Base-by-base conservation (phyloP, 2,888 invertebrate genomes). In the Lissocephala sabroskyi region DNA sequence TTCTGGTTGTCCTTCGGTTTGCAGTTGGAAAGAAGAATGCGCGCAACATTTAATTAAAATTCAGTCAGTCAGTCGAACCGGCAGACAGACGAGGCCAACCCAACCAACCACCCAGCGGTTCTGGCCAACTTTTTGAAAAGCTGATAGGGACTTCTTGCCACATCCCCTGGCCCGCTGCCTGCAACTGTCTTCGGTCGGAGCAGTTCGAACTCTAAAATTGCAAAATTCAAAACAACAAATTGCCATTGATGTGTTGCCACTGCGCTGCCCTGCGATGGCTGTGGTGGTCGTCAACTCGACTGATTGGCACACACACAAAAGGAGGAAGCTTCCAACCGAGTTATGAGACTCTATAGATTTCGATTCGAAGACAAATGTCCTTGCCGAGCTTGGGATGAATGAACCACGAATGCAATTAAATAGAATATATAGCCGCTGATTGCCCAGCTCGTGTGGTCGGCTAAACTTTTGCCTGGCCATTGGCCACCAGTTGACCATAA, bases 211-310 rank as follows among this genome's bases (percentile, higher is more conserved):
- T 66, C 53, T 53, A 57, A 74, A 74, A 74, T 70, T 63, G 68
- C 64, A 57, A 64, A 68, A 74, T 68, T 66, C 71, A 74, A 74
- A 68, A 70, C 74, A 68, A 68, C 75, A 68, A 68, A 68, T 68
- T 68, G 75, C 45, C 13, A 6, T 28, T 35, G 36, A 44, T 45
- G 45, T 5, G 35, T 41, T 1, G 5, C 14, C 9, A n/a, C 17
- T 36, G 16, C 36, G 28, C 16, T 49, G 16, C 35, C 29, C 6
- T 29, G 29, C 41, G 62, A 51, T 58, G 28, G 52, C 52, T 68
- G 75, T 55, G 67, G 68, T 55, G 71, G 68, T 68, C 75, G 53
- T 74, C 65, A 65, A 65, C 64, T 64, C 59, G 57, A 59, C 52
- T 67, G 75, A 64, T 70, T 70, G 75, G 66, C 75, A 66, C n/a